A percentile compares a stretch with the other conserved stretches of the same genome.
phyloP scores from a whole-genome alignment of 2,113 vertebrate species.

The Brachyhypopomus gauderio region DNA sequence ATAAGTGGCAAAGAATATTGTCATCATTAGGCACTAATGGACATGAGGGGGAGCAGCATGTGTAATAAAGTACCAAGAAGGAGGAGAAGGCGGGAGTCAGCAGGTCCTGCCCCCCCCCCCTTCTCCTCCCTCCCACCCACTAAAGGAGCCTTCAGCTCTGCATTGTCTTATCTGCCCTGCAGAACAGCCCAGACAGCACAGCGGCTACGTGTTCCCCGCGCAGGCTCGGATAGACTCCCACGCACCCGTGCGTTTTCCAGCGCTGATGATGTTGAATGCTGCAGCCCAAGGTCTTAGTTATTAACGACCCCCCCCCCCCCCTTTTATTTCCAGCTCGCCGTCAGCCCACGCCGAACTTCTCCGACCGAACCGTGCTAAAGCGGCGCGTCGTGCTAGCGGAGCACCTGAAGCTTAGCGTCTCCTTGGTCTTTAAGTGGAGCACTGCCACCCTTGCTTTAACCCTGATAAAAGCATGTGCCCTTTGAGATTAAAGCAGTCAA shows the following conservation, averaged over 20 bases:
- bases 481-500: background rate
- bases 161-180: conserved; percentile 35
- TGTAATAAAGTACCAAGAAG: conserved; percentile 36
- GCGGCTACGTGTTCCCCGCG: conserved; percentile 31
- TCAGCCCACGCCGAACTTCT: background rate
- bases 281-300: background rate
- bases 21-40: conserved; percentile 45
- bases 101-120: too few relatives aligned
- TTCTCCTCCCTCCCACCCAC: background rate
- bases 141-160: conserved; percentile 18
- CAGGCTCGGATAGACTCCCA: conserved; percentile 5
- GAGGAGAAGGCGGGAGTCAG: background rate
- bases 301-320: background rate
- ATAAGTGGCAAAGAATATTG: conserved; percentile 46
- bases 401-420: background rate
- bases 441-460: background rate
- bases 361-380: background rate
- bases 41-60: conserved; percentile 21
- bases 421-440: background rate
- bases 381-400: too few relatives aligned
- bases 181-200: conserved; percentile 41
- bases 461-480: conserved; percentile 5
- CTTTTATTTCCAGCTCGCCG: background rate
- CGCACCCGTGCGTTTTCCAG: conserved; percentile 27
- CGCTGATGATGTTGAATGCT: conserved; percentile 14